Conservation (phyloP, 2,113 vertebrate genomes). For the Equus quagga region DNA sequence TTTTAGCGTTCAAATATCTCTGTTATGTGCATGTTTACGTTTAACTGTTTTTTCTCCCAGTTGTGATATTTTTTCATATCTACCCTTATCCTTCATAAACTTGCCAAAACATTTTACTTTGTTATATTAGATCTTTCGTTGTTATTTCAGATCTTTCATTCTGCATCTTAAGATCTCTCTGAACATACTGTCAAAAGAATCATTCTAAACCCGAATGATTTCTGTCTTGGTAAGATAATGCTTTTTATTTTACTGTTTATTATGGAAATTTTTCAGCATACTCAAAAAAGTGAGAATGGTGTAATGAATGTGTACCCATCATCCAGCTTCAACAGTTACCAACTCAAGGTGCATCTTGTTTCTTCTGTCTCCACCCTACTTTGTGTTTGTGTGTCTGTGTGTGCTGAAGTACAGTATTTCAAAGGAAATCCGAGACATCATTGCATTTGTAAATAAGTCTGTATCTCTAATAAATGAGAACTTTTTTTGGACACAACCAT, state of each 20-base stretch:
- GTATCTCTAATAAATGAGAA: not conserved
- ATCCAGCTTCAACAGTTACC: not conserved
- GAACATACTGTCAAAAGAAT: not conserved
- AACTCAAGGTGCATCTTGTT: not conserved
- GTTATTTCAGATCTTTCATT: not conserved
- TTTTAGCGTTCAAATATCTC: not conserved
- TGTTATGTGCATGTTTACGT: not conserved
- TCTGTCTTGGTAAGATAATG: not conserved
- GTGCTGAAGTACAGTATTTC: not conserved
- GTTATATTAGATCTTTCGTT: not conserved
- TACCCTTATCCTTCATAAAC: not conserved
- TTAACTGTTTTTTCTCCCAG: not conserved
- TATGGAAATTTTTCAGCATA: not conserved
- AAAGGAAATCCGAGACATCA: not conserved
- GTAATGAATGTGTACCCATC: not conserved
- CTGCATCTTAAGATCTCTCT: not conserved
- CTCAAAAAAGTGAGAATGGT: not conserved
- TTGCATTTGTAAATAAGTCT: conserved; percentile 29
- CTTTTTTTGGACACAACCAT: not conserved
- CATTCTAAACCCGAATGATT: not conserved
- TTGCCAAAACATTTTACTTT: not conserved
- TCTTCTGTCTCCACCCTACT: not conserved
- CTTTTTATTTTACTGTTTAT: not conserved
- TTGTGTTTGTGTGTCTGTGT: not conserved
- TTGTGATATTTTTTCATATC: not conserved